Base-by-base conservation (phyloP, 1,140 invertebrate species). In the Lerema accius region DNA sequence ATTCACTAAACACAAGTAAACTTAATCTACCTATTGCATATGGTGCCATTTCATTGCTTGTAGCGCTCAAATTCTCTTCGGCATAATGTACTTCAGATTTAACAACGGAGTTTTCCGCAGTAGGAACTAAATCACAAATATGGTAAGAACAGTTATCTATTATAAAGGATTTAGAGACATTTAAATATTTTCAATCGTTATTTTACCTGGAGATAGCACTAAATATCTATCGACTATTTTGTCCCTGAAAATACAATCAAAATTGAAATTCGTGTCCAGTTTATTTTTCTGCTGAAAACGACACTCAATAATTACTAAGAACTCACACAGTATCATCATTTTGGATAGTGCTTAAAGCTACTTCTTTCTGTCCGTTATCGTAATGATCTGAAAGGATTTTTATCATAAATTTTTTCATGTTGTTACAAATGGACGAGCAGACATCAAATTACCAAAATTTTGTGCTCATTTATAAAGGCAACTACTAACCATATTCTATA, bases 401-500 rank as follows among this genome's bases (percentile, higher is more conserved):
- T 23, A 23, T 23, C 19, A 23, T n/a, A n/a, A n/a, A n/a, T n/a
- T n/a, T n/a, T n/a, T n/a, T n/a, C n/a, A n/a, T n/a, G n/a, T n/a
- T n/a, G n/a, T n/a, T n/a, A n/a, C n/a, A n/a, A n/a, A n/a, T n/a
- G 19, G 19, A 23, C 5, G 5, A 23, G 19, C 2, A 23, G 19
- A 23, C 5, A 23, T 23, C 19, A 23, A 2, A 23, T 23, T 23
- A 23, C 2, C 2, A 23, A 23, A 23, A 23, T n/a, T n/a, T n/a
- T n/a, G n/a, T n/a, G n/a, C n/a, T n/a, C n/a, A n/a, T n/a, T n/a
- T n/a, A n/a, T n/a, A n/a, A n/a, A n/a, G n/a, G n/a, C n/a, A n/a
- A 23, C 2, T 23, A 23, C 67, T 35, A 65, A 80, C 84, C 74
- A 65, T 71, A 80, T 28, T 69, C 67, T 32, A 81, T 71, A 43